Percentiles rank a stretch among this genome's conserved stretches.
These are phyloP conservation scores for Oncorhynchus gorbuscha DNA, from an alignment of 2,113 vertebrate species.

Conservation along the genomic window DNA sequence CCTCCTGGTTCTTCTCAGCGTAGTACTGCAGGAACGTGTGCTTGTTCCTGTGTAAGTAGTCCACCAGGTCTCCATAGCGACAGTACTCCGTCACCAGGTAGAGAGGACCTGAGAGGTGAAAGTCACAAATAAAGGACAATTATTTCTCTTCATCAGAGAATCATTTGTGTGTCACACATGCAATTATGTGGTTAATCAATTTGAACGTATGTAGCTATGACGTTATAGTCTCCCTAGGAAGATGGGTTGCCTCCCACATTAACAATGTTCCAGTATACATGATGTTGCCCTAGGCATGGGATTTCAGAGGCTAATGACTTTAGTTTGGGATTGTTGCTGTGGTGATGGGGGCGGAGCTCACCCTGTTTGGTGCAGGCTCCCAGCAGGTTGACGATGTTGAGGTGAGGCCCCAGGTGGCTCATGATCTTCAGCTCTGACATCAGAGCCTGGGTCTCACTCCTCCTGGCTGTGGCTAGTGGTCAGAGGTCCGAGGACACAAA, in stretches of 20 bases:
- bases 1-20: slow-evolving; percentile 79
- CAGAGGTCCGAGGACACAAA: not conserved
- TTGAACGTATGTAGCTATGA: not conserved
- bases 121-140: not conserved
- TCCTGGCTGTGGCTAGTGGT: slow-evolving; percentile 85
- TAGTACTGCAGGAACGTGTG: slow-evolving; percentile 88
- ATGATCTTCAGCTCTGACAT: slow-evolving; percentile 99
- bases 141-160: not conserved
- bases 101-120: slow-evolving; percentile 80
- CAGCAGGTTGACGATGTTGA: slow-evolving; percentile 95
- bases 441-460: slow-evolving; percentile 95
- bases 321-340: not conserved
- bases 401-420: slow-evolving; percentile 96
- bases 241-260: too few species aligned
- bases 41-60: slow-evolving; percentile 97
- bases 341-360: slow-evolving; percentile 48
- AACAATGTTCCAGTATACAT: too few species aligned
- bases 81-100: slow-evolving; percentile 98
- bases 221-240: too few species aligned
- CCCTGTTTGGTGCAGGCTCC: slow-evolving; percentile 98
- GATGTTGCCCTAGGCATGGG: too few species aligned
- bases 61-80: slow-evolving; percentile 95
- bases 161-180: not conserved
- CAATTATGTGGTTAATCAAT: not conserved
- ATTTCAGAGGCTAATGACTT: too few species aligned